These are phyloP conservation scores for Oncorhynchus masou DNA, from an alignment of 2,113 vertebrate species.

Conservation along the genomic window DNA sequence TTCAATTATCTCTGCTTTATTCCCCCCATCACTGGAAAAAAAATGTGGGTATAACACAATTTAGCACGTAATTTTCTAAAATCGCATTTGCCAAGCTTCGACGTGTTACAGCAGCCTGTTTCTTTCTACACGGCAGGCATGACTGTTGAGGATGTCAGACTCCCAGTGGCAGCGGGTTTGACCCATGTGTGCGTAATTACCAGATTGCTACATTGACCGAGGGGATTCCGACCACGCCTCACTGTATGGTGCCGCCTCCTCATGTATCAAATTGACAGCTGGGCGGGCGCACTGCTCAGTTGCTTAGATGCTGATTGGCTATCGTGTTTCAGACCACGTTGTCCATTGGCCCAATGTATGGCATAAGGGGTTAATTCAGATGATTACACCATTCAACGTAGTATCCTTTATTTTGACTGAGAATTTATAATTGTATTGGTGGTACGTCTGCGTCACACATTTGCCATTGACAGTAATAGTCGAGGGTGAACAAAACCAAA, in stretches of 20 bases:
- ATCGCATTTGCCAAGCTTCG: constrained; percentile 11
- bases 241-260: constrained; percentile 31
- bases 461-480: not conserved
- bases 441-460: not conserved
- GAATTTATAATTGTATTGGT: no score
- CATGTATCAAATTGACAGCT: constrained; percentile 39
- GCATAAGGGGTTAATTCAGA: not conserved
- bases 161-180: constrained; percentile 36
- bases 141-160: not conserved
- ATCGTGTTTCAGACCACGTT: not conserved
- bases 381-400: not conserved
- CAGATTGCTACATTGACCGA: constrained; percentile 33
- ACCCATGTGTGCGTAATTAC: constrained; percentile 43
- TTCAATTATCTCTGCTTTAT: constrained; percentile 11
- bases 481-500: no score
- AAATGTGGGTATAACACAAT: not conserved
- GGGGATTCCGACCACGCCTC: constrained; percentile 45
- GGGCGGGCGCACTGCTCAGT: constrained; percentile 45
- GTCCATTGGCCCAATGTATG: constrained; percentile 19
- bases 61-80: constrained; percentile 9
- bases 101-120: not conserved
- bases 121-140: not conserved
- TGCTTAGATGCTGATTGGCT: constrained; percentile 43
- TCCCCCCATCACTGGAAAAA: not conserved
- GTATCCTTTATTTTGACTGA: not conserved